Conservation (phyloP, 2,888 invertebrate species). For the Altica lythri region DNA sequence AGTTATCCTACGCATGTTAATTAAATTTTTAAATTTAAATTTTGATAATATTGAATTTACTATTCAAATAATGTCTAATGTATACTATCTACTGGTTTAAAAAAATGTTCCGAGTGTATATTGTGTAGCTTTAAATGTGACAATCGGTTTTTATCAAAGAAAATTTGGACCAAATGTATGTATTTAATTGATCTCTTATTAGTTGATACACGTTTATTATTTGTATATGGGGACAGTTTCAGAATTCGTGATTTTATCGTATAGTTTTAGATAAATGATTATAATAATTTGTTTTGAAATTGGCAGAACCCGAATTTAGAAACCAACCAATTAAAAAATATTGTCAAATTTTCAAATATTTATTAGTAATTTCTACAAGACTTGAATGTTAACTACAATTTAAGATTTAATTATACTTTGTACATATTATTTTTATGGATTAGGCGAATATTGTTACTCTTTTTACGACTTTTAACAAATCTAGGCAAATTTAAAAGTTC, state of each 20-base stretch:
- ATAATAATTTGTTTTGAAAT: no score
- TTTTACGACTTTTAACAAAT: slow-evolving; percentile 34
- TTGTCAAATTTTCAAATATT: slow-evolving; percentile 38
- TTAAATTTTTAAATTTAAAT: no score
- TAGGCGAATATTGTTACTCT: slow-evolving; percentile 36
- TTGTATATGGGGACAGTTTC: no score
- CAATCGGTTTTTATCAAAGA: slow-evolving; percentile 27
- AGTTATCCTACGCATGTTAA: no score
- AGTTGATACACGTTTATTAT: slow-evolving; percentile 28
- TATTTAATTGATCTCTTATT: slow-evolving; percentile 34
- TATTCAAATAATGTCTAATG: no score
- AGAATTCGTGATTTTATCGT: no score
- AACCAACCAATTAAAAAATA: slow-evolving; percentile 21
- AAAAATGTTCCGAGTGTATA: no score
- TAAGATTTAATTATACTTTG: slow-evolving; percentile 31
- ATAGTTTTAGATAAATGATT: no score
- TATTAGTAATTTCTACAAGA: slow-evolving; percentile 38
- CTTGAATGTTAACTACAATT: slow-evolving; percentile 32
- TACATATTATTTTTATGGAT: slow-evolving; percentile 35
- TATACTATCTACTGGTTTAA: no score
- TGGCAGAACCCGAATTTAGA: no score
- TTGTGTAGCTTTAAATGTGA: no score
- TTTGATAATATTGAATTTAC: background rate
- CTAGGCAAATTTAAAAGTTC: slow-evolving; percentile 27
- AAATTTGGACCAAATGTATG: slow-evolving; percentile 40